Evolutionary conservation across 2,888 invertebrate species (phyloP).

Genomic region (Didymodactylos carnosus): DNA sequence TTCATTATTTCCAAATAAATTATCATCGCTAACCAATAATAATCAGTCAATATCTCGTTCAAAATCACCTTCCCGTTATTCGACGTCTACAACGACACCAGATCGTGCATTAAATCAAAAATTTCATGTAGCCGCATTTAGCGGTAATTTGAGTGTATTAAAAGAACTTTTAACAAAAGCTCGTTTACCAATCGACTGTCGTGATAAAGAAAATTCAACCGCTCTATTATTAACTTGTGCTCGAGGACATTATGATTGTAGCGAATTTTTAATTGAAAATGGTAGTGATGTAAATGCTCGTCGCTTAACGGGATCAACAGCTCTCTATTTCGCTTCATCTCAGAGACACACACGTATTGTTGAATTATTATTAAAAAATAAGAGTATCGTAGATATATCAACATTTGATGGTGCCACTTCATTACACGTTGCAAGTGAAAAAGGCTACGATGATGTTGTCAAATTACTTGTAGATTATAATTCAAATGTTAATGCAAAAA

Average conservation of each 20-base stretch:
- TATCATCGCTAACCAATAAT: too few species aligned
- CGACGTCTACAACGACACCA: background rate
- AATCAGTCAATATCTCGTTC: too few species aligned
- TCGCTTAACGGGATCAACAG: background rate
- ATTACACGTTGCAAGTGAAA: background rate
- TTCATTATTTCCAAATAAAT: too few species aligned
- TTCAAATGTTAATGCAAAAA: background rate
- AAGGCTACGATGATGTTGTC: background rate
- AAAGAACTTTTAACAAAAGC: background rate
- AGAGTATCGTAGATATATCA: background rate
- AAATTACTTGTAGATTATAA: background rate
- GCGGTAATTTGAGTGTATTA: background rate
- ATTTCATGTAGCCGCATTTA: background rate
- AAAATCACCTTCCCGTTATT: background rate
- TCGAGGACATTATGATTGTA: background rate
- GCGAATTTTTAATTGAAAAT: background rate
- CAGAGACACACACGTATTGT: background rate
- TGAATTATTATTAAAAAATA: background rate
- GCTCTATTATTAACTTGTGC: background rate
- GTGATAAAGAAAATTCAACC: background rate
- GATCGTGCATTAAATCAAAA: background rate
- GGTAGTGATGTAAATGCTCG: background rate
- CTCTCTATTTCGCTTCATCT: background rate
- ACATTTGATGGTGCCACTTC: background rate
- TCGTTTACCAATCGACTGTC: background rate